A percentile compares a stretch with the other conserved stretches of the same genome.
Conservation (phyloP, 2,113 vertebrate species). For the Apodemus speciosus region DNA sequence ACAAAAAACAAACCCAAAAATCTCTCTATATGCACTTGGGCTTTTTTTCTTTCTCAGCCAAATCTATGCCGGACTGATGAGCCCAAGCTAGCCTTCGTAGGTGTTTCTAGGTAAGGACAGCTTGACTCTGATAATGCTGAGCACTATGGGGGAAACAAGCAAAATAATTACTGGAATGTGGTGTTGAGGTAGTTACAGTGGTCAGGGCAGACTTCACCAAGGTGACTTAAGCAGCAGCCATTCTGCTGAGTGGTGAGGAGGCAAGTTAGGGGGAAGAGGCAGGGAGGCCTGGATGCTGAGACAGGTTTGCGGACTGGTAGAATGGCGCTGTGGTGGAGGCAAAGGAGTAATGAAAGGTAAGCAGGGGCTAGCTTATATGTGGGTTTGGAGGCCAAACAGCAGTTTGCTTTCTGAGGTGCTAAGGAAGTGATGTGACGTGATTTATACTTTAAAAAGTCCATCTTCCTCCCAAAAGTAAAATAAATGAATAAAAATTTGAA, state of each 20-base stretch:
- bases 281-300: not conserved
- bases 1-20: not conserved
- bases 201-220: not conserved
- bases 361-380: not conserved
- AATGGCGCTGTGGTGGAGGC: not conserved
- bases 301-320: not conserved
- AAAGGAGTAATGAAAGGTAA: not conserved
- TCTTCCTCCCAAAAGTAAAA: not conserved
- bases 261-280: not conserved
- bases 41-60: not conserved
- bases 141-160: not conserved
- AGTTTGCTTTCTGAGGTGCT: not conserved
- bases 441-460: constrained; percentile 2
- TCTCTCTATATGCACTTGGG: not conserved
- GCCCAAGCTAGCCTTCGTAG: not conserved
- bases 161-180: not conserved
- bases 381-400: not conserved
- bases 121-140: not conserved
- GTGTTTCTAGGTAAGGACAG: not conserved
- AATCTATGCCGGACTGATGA: not conserved
- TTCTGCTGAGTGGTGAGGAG: not conserved
- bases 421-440: not conserved
- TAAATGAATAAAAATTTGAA: not conserved
- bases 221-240: not conserved
- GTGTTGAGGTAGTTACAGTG: not conserved